Base-by-base conservation (phyloP, 1,140 invertebrate species). In the Himalopsyche phryganea region DNA sequence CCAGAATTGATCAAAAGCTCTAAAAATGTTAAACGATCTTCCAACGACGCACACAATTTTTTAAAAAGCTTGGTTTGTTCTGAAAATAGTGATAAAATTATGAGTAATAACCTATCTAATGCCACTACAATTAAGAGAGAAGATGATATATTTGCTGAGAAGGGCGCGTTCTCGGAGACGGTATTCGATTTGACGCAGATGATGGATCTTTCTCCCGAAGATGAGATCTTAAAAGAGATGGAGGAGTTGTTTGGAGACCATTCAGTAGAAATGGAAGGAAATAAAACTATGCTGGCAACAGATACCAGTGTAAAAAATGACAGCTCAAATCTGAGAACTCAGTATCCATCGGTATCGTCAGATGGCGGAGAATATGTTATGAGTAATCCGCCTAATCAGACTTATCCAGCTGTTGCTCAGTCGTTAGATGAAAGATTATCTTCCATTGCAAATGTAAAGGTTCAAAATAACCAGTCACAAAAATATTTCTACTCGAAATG, bases 401-500 rank as follows among this genome's bases (percentile, higher is more conserved):
- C n/a, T n/a, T n/a, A n/a, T n/a, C n/a, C n/a, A n/a, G n/a, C n/a
- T n/a, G n/a, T n/a, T n/a, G n/a, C 15, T 40, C 11, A 40, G 15
- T 15, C 38, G 5, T 5, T 13, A 40, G 38, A 40, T 40, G 38
- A 40, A 13, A 40, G 23, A 36, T 36, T 36, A 50, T 10, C 48
- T 40, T 14, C 19, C 4, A 20, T 17, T 7, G 9, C 1, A n/a
- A 10, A n/a, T n/a, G n/a, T 15, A 2, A 45, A 44, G 23, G 50
- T 44, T n/a, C n/a, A 14, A 33, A 44, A 20, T 13, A 28, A 10
- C 23, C 44, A 6, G 38, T n/a, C 11, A 4, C 40, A 49, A 20
- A 36, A 32, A 14, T 55, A 54, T 47, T 41, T 47, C 9, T 61
- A 61, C 38, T 56, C 45, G 3, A 73, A 72, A 63, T 78, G 76